Evolutionary conservation across 2,888 invertebrate species (phyloP).

Genomic region (Pyrrhosoma nymphula): DNA sequence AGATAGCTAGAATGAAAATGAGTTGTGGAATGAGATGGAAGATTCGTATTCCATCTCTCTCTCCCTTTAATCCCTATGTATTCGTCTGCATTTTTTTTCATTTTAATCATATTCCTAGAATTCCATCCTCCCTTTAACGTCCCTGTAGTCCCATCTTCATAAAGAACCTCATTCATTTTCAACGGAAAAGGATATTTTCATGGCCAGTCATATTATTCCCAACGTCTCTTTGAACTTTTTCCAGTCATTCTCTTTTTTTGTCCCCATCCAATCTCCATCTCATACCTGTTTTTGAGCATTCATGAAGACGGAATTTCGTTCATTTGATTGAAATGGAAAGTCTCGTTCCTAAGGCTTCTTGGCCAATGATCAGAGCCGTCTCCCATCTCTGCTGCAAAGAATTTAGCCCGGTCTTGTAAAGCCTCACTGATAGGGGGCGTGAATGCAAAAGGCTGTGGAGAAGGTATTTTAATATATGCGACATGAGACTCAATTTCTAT

Average conservation of each 20-base stretch:
- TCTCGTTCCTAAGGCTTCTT: not conserved
- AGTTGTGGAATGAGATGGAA: not conserved
- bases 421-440: not conserved
- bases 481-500: not conserved
- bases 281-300: conserved; percentile 12
- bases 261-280: not conserved
- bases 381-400: not conserved
- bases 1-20: not conserved
- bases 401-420: not conserved
- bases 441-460: not conserved
- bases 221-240: not conserved
- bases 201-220: not conserved
- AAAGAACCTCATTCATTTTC: not conserved
- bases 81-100: not conserved
- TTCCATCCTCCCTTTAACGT: not conserved
- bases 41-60: not conserved
- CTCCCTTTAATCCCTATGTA: not conserved
- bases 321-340: conserved; percentile 24
- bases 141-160: not conserved
- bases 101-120: not conserved
- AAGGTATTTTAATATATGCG: not conserved
- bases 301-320: not conserved
- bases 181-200: not conserved
- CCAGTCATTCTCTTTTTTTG: not conserved
- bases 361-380: not conserved